Conservation (phyloP, 2,888 invertebrate species). For the Myopa tessellatipennis region DNA sequence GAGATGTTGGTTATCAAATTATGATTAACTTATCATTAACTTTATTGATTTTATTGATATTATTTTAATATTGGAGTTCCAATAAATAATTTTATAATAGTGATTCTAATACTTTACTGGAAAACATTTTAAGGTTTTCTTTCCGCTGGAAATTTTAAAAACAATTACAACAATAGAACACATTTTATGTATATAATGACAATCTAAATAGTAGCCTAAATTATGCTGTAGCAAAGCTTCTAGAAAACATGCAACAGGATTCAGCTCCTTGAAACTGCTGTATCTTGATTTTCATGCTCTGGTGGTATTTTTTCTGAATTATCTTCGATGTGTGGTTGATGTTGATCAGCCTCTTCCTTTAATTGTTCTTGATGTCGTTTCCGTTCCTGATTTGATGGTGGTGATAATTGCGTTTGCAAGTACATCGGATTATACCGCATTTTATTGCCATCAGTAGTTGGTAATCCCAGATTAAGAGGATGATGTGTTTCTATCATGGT, state of each 20-base stretch:
- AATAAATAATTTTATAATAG: too few relatives aligned
- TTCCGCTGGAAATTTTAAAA: background rate
- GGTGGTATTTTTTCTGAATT: slow-evolving; percentile 44
- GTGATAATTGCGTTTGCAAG: slow-evolving; percentile 41
- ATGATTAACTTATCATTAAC: too few relatives aligned
- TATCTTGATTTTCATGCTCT: slow-evolving; percentile 41
- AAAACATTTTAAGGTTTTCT: too few relatives aligned
- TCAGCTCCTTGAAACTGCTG: slow-evolving; percentile 42
- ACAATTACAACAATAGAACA: slow-evolving; percentile 33
- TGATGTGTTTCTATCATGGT: slow-evolving; percentile 35
- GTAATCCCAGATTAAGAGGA: slow-evolving; percentile 38
- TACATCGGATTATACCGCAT: slow-evolving; percentile 58
- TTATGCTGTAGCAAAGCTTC: background rate
- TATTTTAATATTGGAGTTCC: too few relatives aligned
- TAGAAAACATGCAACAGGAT: slow-evolving; percentile 10
- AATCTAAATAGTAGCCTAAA: too few relatives aligned
- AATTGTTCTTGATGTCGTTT: slow-evolving; percentile 37
- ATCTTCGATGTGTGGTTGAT: slow-evolving; percentile 46
- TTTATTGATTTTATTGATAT: too few relatives aligned
- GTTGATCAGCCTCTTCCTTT: background rate
- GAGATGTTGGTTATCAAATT: too few relatives aligned
- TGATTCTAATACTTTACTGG: too few relatives aligned
- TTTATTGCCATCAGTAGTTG: slow-evolving; percentile 46
- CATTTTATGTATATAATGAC: background rate
- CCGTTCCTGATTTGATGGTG: slow-evolving; percentile 37